Conservation (phyloP, 1,140 invertebrate genomes). For the Cepaea nemoralis region DNA sequence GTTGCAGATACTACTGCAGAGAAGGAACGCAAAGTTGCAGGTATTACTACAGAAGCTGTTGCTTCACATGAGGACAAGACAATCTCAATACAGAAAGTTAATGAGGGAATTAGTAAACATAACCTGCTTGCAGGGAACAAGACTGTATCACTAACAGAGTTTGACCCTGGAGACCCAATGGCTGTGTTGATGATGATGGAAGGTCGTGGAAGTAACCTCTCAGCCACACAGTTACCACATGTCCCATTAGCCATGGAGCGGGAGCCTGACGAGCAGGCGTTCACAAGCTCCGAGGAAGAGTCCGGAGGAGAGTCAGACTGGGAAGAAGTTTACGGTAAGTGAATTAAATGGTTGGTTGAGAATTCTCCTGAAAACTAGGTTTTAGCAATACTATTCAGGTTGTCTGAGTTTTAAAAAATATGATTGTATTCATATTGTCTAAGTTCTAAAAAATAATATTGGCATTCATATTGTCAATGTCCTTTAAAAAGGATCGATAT, state of each 20-base stretch:
- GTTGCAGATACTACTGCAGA: too few relatives aligned
- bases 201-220: constrained; percentile 26
- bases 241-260: background rate
- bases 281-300: constrained; percentile 38
- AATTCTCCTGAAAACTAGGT: too few relatives aligned
- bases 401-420: too few relatives aligned
- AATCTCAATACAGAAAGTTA: background rate
- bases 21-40: too few relatives aligned
- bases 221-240: background rate
- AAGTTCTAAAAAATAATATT: too few relatives aligned
- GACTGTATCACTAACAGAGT: background rate
- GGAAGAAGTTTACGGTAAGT: constrained; percentile 71
- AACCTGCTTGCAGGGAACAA: too few relatives aligned
- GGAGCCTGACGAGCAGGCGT: background rate
- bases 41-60: too few relatives aligned
- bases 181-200: constrained; percentile 56
- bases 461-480: too few relatives aligned
- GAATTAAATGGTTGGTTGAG: too few relatives aligned
- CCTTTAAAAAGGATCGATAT: too few relatives aligned
- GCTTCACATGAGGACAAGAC: background rate
- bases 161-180: constrained; percentile 49
- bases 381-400: too few relatives aligned
- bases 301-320: constrained; percentile 62
- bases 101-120: background rate
- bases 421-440: too few relatives aligned